These are phyloP conservation scores for Mesochorus sp. DNA, from an alignment of 2,888 invertebrate species.

Conservation along the genomic window DNA sequence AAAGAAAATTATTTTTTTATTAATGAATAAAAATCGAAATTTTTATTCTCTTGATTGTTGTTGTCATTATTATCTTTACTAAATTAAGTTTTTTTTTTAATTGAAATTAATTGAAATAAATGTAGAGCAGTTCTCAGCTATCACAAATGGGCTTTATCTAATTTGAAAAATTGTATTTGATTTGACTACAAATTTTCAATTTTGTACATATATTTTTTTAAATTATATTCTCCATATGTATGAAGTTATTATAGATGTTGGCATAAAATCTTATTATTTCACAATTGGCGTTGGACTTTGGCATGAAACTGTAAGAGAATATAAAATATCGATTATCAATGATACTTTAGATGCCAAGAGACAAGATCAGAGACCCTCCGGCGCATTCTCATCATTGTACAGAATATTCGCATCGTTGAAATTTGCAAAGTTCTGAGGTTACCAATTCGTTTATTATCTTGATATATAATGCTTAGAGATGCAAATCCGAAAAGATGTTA, in stretches of 20 bases:
- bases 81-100: too few relatives aligned
- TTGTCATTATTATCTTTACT: neutral
- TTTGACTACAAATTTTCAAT: too few relatives aligned
- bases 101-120: too few relatives aligned
- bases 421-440: neutral
- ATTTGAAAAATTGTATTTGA: too few relatives aligned
- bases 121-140: too few relatives aligned
- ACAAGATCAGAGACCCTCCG: constrained; percentile 42
- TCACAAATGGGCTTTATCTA: too few relatives aligned
- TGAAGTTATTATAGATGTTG: too few relatives aligned
- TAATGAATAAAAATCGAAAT: neutral
- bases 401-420: constrained; percentile 10
- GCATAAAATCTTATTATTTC: neutral
- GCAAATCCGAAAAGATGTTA: neutral
- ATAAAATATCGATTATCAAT: constrained; percentile 24
- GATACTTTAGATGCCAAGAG: constrained; percentile 1
- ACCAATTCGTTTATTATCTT: neutral
- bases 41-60: too few relatives aligned
- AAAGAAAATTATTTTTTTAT: neutral
- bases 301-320: neutral
- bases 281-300: neutral
- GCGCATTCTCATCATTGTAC: constrained; percentile 20
- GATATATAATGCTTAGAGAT: neutral
- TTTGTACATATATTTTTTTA: too few relatives aligned
- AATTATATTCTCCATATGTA: too few relatives aligned